Conservation (phyloP, 1,140 invertebrate genomes). For the Drosophila melanogaster region DNA sequence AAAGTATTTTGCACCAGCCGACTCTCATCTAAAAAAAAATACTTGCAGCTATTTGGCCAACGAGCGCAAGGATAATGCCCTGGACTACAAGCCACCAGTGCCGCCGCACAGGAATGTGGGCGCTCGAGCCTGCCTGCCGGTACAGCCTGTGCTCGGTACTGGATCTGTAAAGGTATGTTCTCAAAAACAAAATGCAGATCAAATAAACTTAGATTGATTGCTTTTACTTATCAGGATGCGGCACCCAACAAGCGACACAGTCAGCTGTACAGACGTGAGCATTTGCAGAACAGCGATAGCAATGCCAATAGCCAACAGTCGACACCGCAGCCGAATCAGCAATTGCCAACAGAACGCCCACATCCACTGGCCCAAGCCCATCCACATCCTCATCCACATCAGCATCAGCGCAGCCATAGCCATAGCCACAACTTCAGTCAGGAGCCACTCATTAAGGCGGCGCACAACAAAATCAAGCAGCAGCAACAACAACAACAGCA, state of each 20-base stretch:
- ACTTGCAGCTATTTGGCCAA: conserved; percentile 88
- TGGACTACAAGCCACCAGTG: conserved; percentile 91
- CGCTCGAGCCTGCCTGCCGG: conserved; percentile 60
- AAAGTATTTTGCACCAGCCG: accelerated
- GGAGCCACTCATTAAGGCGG: conserved; percentile 58
- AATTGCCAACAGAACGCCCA: conserved; percentile 32
- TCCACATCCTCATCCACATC: conserved; percentile 9
- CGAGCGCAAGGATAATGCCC: conserved; percentile 82
- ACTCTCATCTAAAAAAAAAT: neutral
- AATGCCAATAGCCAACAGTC: conserved; percentile 42
- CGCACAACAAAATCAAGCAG: conserved; percentile 67
- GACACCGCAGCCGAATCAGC: conserved; percentile 11
- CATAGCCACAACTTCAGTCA: conserved; percentile 71
- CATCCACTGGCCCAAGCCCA: conserved; percentile 26
- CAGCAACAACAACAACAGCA: conserved; percentile 58
- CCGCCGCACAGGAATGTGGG: conserved; percentile 92
- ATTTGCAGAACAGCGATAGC: conserved; percentile 36
- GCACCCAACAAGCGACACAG: conserved; percentile 55
- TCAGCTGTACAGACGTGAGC: conserved; percentile 67
- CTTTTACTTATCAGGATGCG: conserved; percentile 32
- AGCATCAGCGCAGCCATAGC: conserved; percentile 72
- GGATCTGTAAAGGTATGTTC: conserved; percentile 43
- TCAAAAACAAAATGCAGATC: neutral
- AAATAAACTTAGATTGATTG: neutral
- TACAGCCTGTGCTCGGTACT: conserved; percentile 40